Evolutionary conservation across 2,888 invertebrate genomes (phyloP).

Genomic region (Nomada ferruginata): DNA sequence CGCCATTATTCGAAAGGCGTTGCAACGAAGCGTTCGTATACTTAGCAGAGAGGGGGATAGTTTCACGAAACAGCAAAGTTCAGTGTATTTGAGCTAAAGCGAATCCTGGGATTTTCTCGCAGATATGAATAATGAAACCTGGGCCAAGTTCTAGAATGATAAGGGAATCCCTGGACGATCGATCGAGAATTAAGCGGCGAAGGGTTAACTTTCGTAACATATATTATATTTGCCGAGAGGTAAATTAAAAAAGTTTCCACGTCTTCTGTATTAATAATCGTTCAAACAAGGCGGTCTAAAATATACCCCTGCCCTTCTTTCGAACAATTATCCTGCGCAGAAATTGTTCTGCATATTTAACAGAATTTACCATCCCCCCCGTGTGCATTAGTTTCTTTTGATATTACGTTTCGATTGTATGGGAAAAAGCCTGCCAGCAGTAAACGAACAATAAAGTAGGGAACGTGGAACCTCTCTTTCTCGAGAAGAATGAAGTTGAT

Average conservation of each 20-base stretch:
- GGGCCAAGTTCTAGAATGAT: conserved; percentile 47
- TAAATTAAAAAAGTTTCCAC: conserved; percentile 57
- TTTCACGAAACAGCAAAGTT: conserved; percentile 50
- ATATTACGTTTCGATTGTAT: neutral
- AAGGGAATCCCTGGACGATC: conserved; percentile 57
- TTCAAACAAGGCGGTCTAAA: neutral
- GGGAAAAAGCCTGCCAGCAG: neutral
- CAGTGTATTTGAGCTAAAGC: conserved; percentile 42
- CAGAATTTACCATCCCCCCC: too few species aligned
- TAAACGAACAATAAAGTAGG: conserved; percentile 24
- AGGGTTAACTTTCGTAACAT: conserved; percentile 32
- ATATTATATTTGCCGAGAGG: conserved; percentile 38
- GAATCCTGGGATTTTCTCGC: conserved; percentile 63
- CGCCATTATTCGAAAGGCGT: conserved; percentile 53
- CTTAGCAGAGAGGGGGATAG: conserved; percentile 35
- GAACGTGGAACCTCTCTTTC: conserved; percentile 1
- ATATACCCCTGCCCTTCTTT: neutral
- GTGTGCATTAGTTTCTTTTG: too few species aligned
- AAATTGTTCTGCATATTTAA: neutral
- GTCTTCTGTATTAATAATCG: conserved; percentile 38
- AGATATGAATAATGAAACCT: conserved; percentile 62
- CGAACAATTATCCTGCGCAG: conserved; percentile 1
- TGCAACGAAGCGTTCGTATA: conserved; percentile 57
- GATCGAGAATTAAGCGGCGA: conserved; percentile 60
- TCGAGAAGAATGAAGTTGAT: conserved; percentile 22